phyloP scores from a whole-genome alignment of 2,113 vertebrate genomes.

The Perca schrenkii region DNA sequence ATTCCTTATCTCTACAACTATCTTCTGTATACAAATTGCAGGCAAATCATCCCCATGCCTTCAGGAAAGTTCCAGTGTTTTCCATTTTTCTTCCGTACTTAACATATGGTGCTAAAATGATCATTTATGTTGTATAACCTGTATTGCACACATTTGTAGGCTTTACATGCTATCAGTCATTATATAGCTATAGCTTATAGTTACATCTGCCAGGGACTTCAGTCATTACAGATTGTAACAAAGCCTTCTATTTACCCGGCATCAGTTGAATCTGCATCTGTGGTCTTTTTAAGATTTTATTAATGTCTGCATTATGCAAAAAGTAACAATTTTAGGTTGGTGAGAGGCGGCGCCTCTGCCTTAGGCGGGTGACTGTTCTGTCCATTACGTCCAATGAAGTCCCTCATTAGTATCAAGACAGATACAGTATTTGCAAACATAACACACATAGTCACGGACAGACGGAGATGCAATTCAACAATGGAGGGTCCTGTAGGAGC shows the following conservation, averaged over 20 bases:
- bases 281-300: no score
- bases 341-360: not conserved
- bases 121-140: not conserved
- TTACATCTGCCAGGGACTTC: not conserved
- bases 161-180: not conserved
- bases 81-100: not conserved
- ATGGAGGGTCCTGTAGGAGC: slow-evolving; percentile 10
- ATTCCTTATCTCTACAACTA: not conserved
- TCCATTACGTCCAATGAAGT: not conserved
- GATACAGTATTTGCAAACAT: no score
- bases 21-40: slow-evolving; percentile 20
- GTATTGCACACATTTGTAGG: not conserved
- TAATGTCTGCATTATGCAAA: not conserved
- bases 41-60: slow-evolving; percentile 23
- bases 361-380: not conserved
- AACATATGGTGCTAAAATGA: not conserved
- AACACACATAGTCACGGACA: not conserved
- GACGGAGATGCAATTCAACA: not conserved
- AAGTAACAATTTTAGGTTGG: not conserved
- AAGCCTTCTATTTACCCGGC: not conserved
- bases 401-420: no score
- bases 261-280: not conserved
- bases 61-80: not conserved
- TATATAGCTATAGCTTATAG: no score
- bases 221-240: not conserved